Conservation (phyloP, 2,797 vertebrate species). For the Balearica regulorum region DNA sequence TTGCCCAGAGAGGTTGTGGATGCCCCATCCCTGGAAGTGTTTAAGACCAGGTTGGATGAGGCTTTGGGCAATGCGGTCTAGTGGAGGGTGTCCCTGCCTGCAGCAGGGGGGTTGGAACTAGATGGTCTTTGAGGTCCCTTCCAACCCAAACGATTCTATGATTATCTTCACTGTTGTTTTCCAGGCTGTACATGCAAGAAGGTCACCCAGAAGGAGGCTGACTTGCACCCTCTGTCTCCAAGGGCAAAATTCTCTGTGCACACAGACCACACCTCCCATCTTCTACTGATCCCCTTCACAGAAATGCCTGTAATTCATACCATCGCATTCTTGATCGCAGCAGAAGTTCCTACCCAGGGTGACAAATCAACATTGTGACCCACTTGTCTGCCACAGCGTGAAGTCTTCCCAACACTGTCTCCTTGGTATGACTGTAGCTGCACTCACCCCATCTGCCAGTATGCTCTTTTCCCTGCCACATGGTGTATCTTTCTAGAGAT, state of each 20-base stretch:
- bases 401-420: not conserved
- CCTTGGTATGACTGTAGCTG: not conserved
- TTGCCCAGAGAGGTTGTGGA: no score
- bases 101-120: no score
- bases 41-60: no score
- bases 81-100: no score
- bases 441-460: slow-evolving; percentile 7
- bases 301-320: not conserved
- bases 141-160: no score
- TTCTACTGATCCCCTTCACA: not conserved
- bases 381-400: not conserved
- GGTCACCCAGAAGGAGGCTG: not conserved
- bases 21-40: no score
- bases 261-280: not conserved
- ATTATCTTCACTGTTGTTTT: not conserved
- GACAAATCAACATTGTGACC: not conserved
- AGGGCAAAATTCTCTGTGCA: not conserved
- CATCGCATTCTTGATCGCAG: not conserved
- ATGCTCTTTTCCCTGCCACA: not conserved
- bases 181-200: not conserved
- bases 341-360: not conserved
- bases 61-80: no score
- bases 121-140: no score
- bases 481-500: slow-evolving; percentile 4
- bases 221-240: not conserved